A percentile compares a stretch with the other conserved stretches of the same genome.
Conservation (phyloP, 2,113 vertebrate genomes). For the Cnemophilus loriae region DNA sequence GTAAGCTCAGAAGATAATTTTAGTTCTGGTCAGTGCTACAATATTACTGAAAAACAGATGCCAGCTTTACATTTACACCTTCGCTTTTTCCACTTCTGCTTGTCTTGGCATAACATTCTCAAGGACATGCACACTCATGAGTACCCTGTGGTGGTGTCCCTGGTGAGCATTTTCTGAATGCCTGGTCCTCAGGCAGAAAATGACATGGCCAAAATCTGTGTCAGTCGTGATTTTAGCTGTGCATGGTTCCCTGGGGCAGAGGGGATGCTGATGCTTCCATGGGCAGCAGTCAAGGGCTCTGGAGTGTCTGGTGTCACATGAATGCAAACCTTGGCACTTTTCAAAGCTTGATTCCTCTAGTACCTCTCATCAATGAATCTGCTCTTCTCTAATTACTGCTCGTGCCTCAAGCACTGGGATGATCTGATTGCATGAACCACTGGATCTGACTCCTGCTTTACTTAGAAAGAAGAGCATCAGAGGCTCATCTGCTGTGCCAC, state of each 20-base stretch:
- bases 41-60: background rate
- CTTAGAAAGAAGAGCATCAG: background rate
- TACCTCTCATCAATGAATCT: background rate
- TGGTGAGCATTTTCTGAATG: background rate
- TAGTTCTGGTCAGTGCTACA: background rate
- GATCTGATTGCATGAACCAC: background rate
- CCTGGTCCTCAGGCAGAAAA: background rate
- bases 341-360: background rate
- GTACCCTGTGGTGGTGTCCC: background rate
- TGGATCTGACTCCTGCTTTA: background rate
- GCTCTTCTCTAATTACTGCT: background rate
- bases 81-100: background rate
- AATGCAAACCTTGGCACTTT: background rate
- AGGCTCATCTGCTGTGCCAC: background rate
- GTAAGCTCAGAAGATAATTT: background rate
- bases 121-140: fast-evolving
- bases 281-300: background rate
- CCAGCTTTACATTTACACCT: background rate
- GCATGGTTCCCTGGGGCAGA: background rate
- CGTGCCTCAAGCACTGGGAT: background rate
- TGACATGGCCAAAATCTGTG: background rate
- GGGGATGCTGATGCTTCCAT: background rate
- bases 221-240: background rate
- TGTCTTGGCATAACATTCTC: background rate
- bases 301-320: background rate